phyloP scores from a whole-genome alignment of 1,140 invertebrate genomes.

The Aethina tumida region DNA sequence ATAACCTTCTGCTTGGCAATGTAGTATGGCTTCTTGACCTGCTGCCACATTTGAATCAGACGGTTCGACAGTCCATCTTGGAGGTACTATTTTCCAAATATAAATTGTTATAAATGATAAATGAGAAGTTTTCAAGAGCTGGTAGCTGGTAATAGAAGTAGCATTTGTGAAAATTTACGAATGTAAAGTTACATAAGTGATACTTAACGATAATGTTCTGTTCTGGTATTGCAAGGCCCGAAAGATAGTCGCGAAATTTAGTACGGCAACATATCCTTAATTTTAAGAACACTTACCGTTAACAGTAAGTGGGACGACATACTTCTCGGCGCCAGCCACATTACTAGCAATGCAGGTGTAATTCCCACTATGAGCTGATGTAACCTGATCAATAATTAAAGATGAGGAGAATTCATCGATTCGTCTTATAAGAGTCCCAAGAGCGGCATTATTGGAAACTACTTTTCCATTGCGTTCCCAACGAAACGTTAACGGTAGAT shows the following conservation, averaged over 20 bases:
- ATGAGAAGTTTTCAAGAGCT: too few species aligned
- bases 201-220: too few species aligned
- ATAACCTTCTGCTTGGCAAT: slow-evolving; percentile 87
- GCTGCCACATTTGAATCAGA: slow-evolving; percentile 76
- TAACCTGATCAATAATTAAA: slow-evolving; percentile 78
- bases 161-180: too few species aligned
- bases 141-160: too few species aligned
- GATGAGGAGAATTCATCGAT: slow-evolving; percentile 82
- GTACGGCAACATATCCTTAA: too few species aligned
- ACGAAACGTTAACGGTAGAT: slow-evolving; percentile 80
- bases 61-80: slow-evolving; percentile 84
- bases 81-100: slow-evolving; percentile 80
- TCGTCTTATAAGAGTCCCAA: slow-evolving; percentile 48
- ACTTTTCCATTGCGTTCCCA: slow-evolving; percentile 74
- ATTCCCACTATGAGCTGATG: slow-evolving; percentile 73
- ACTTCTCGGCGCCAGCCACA: slow-evolving; percentile 64
- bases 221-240: too few species aligned
- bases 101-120: too few species aligned
- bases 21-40: slow-evolving; percentile 69
- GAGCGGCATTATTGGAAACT: slow-evolving; percentile 41
- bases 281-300: slow-evolving; percentile 70
- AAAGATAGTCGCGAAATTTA: too few species aligned
- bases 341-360: slow-evolving; percentile 84
- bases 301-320: slow-evolving; percentile 67
- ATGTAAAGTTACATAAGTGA: too few species aligned